Conservation (phyloP, 2,888 invertebrate species). For the Acanthococcus lagerstroemiae region DNA sequence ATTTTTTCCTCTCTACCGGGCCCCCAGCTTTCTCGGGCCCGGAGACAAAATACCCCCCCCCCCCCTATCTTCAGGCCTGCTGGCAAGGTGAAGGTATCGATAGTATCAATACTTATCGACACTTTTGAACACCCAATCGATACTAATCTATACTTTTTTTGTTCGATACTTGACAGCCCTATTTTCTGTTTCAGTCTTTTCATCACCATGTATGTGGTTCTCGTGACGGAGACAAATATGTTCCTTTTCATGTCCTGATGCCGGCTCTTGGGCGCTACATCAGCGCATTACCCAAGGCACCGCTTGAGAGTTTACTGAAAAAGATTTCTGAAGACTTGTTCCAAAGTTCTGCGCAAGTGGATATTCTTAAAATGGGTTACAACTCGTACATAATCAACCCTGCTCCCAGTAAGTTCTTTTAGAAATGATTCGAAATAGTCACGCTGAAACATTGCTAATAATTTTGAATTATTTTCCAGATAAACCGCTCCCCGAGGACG, state of each 20-base stretch:
- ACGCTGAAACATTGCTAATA: too few relatives aligned
- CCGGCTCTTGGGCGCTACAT: constrained; percentile 17
- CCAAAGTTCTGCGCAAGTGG: background rate
- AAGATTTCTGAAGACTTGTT: background rate
- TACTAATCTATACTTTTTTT: too few relatives aligned
- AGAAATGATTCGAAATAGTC: too few relatives aligned
- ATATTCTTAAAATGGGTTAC: background rate
- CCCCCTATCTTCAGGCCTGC: background rate
- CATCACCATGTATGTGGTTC: background rate
- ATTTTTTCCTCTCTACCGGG: too few relatives aligned
- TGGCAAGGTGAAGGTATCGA: too few relatives aligned
- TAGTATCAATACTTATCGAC: too few relatives aligned
- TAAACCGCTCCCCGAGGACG: too few relatives aligned
- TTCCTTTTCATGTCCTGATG: constrained; percentile 8
- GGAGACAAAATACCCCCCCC: too few relatives aligned
- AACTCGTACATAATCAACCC: constrained; percentile 1
- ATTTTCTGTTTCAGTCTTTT: constrained; percentile 1
- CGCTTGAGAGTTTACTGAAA: background rate
- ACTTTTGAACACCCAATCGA: too few relatives aligned
- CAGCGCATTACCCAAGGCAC: background rate
- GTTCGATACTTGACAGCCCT: too few relatives aligned
- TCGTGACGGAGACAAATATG: background rate
- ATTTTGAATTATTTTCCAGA: background rate
- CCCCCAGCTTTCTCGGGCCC: too few relatives aligned
- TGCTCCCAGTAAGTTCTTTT: too few relatives aligned